phyloP scores from a whole-genome alignment of 2,888 invertebrate genomes.

The Agrochola litura region DNA sequence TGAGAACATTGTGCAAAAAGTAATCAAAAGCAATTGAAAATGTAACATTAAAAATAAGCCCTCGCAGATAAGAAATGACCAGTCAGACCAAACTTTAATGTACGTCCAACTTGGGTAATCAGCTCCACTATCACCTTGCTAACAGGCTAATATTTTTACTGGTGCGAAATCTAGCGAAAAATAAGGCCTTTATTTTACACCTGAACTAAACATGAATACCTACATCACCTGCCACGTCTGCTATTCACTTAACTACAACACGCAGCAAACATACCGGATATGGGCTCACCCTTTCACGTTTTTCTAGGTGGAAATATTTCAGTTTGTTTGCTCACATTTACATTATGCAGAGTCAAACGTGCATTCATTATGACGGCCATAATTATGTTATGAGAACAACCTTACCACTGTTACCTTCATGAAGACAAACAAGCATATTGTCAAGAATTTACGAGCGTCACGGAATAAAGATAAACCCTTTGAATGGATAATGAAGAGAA shows the following conservation, averaged over 20 bases:
- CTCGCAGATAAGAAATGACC: too few species aligned
- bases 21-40: too few species aligned
- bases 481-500: slow-evolving; percentile 25
- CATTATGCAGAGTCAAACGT: slow-evolving; percentile 67
- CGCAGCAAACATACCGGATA: slow-evolving; percentile 59
- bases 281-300: slow-evolving; percentile 62
- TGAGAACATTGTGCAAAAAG: too few species aligned
- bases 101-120: neutral
- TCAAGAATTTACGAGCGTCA: slow-evolving; percentile 20
- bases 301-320: slow-evolving; percentile 58
- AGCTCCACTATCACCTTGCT: neutral
- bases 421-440: slow-evolving; percentile 16
- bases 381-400: slow-evolving; percentile 71
- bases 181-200: neutral
- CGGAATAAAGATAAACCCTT: slow-evolving; percentile 13
- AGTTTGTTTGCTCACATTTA: slow-evolving; percentile 59
- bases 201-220: slow-evolving; percentile 39
- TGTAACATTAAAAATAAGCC: too few species aligned
- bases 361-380: slow-evolving; percentile 68
- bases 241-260: slow-evolving; percentile 64
- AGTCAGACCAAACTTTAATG: too few species aligned
- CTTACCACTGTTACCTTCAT: slow-evolving; percentile 43
- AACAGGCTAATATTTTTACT: neutral
- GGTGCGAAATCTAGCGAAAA: neutral
- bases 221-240: slow-evolving; percentile 57